These are phyloP conservation scores for Aplysia californica DNA, from an alignment of 1,140 invertebrate species.

Conservation along the genomic window DNA sequence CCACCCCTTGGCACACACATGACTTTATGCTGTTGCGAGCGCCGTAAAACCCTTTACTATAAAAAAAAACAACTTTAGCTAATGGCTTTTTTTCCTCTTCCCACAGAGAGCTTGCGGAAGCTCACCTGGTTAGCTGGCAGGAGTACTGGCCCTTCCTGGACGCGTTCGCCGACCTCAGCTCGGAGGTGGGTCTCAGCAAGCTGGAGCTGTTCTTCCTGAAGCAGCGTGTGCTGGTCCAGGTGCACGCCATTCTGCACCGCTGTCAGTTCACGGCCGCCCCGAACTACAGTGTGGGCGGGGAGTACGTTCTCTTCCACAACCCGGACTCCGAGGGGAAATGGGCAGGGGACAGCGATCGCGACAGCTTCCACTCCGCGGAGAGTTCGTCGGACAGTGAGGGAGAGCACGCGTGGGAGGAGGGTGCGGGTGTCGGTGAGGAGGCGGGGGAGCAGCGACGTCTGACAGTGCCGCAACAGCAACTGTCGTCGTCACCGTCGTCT, in stretches of 20 bases:
- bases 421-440: background rate
- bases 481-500: background rate
- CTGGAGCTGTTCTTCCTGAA: constrained; percentile 22
- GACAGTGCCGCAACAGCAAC: background rate
- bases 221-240: background rate
- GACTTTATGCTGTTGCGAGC: no score
- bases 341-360: background rate
- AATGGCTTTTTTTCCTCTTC: background rate
- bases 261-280: background rate
- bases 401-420: background rate
- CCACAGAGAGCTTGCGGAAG: constrained; percentile 15
- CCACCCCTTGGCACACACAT: no score
- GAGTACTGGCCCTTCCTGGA: constrained; percentile 28
- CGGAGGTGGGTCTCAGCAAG: constrained; percentile 10
- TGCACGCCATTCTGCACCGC: background rate
- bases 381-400: constrained; percentile 8
- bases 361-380: constrained; percentile 13
- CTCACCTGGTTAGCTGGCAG: constrained; percentile 6
- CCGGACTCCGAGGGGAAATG: background rate
- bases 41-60: no score
- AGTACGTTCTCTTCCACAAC: constrained; percentile 1
- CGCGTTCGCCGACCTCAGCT: constrained; percentile 15
- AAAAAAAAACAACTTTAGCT: background rate
- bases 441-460: background rate
- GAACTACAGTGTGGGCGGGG: background rate